These are phyloP conservation scores for Drosophila multiciliata DNA, from an alignment of 2,888 invertebrate genomes.

Conservation along the genomic window DNA sequence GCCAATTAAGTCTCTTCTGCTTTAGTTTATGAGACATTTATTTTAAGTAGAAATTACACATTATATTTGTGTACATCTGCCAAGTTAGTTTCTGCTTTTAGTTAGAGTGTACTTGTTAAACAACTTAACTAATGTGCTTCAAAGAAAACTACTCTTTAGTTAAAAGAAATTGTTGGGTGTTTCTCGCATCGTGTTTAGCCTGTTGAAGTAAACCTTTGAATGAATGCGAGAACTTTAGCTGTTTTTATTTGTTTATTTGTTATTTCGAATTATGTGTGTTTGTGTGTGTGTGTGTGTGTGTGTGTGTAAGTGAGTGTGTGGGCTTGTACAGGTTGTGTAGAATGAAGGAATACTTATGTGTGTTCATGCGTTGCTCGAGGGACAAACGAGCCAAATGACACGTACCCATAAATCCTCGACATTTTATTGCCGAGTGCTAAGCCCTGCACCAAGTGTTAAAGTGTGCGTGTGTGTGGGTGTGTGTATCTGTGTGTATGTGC, in stretches of 20 bases:
- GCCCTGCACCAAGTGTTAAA: conserved; percentile 11
- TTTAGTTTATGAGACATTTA: not conserved
- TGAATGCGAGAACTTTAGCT: conserved; percentile 37
- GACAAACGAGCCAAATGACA: conserved; percentile 75
- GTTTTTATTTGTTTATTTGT: conserved; percentile 62
- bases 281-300: conserved; percentile 1
- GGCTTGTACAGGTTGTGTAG: conserved; percentile 18
- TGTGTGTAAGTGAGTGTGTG: not conserved
- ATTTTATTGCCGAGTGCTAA: conserved; percentile 68
- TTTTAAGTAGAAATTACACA: not conserved
- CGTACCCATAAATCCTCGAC: conserved; percentile 71
- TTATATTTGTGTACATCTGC: not conserved
- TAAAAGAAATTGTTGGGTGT: conserved; percentile 25
- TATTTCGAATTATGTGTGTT: conserved; percentile 20
- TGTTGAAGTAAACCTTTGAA: conserved; percentile 49
- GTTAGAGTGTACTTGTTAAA: not conserved
- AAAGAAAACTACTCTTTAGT: not conserved
- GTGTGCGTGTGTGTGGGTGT: conserved; percentile 6
- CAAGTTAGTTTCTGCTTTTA: not conserved
- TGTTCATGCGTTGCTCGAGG: conserved; percentile 28
- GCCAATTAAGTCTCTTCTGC: not conserved
- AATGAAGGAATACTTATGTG: conserved; percentile 26
- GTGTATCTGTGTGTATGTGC: not conserved
- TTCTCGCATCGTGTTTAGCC: conserved; percentile 34
- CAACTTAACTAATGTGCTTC: conserved; percentile 16